A percentile compares a stretch with the other conserved stretches of the same genome.
These are phyloP conservation scores for Columba livia DNA, from an alignment of 2,113 vertebrate genomes.

Conservation along the genomic window DNA sequence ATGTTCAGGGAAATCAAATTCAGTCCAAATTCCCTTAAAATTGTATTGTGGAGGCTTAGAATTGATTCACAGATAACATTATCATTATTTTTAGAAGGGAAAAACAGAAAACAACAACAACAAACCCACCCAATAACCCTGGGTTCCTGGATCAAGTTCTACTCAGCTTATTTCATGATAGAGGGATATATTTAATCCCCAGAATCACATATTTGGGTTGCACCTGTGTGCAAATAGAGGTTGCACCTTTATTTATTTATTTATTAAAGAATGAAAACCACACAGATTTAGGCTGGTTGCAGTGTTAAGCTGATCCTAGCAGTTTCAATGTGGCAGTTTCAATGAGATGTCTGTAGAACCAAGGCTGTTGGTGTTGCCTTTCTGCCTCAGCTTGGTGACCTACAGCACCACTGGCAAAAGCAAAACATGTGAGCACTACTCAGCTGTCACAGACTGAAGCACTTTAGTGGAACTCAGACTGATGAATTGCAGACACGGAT, in stretches of 20 bases:
- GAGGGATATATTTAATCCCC: no score
- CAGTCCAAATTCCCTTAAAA: neutral
- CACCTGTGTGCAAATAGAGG: no score
- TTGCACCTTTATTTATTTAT: neutral
- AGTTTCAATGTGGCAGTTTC: neutral
- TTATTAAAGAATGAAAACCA: neutral
- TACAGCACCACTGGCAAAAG: neutral
- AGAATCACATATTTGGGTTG: fast-evolving
- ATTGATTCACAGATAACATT: fast-evolving
- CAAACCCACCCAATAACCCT: neutral
- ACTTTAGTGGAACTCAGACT: neutral
- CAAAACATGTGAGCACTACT: neutral
- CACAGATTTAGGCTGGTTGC: neutral
- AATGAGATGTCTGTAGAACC: neutral
- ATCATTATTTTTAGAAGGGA: neutral
- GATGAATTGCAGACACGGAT: neutral
- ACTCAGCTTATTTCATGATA: neutral
- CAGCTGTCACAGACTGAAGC: neutral
- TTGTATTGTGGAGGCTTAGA: neutral
- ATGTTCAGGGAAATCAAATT: neutral
- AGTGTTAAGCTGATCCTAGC: neutral
- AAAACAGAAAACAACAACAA: neutral
- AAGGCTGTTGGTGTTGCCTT: neutral
- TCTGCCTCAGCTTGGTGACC: neutral
- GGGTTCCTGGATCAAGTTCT: neutral